Evolutionary conservation across 2,888 invertebrate species (phyloP).

Genomic region (Keiferia lycopersicella): DNA sequence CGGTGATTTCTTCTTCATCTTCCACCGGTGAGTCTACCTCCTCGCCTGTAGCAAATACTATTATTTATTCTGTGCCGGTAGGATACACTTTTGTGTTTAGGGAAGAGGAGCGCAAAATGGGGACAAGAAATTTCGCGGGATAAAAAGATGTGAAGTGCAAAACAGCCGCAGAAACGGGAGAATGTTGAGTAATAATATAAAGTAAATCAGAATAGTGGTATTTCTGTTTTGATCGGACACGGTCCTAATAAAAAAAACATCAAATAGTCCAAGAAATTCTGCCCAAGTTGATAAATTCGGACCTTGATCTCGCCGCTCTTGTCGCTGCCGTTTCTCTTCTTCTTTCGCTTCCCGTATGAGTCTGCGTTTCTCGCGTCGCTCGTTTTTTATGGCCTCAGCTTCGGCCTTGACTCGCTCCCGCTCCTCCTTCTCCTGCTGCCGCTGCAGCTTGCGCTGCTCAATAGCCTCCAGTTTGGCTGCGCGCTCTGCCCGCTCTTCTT

Average conservation of each 20-base stretch:
- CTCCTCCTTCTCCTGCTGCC: slow-evolving; percentile 53
- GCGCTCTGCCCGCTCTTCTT: slow-evolving; percentile 65
- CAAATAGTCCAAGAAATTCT: too few species aligned
- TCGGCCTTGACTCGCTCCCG: slow-evolving; percentile 51
- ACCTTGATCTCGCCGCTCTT: slow-evolving; percentile 61
- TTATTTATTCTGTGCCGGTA: too few species aligned
- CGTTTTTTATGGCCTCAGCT: slow-evolving; percentile 47
- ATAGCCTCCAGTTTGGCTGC: slow-evolving; percentile 52
- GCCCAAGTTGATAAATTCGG: slow-evolving; percentile 26
- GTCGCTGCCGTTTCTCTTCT: slow-evolving; percentile 54
- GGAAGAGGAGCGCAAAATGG: not conserved
- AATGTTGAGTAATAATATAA: too few species aligned
- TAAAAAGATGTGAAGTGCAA: too few species aligned
- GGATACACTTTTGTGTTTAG: not conserved
- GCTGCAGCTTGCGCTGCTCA: slow-evolving; percentile 50
- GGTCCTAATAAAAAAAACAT: too few species aligned
- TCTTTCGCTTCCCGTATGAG: slow-evolving; percentile 61
- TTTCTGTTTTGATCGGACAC: too few species aligned
- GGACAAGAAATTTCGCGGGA: too few species aligned
- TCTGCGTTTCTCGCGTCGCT: slow-evolving; percentile 58
- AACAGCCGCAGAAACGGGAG: too few species aligned
- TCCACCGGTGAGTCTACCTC: slow-evolving; percentile 66
- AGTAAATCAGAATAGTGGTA: too few species aligned
- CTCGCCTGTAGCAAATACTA: slow-evolving; percentile 61
- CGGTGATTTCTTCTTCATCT: slow-evolving; percentile 63